phyloP scores from a whole-genome alignment of 2,888 invertebrate species.

The Mesoligia furuncula region DNA sequence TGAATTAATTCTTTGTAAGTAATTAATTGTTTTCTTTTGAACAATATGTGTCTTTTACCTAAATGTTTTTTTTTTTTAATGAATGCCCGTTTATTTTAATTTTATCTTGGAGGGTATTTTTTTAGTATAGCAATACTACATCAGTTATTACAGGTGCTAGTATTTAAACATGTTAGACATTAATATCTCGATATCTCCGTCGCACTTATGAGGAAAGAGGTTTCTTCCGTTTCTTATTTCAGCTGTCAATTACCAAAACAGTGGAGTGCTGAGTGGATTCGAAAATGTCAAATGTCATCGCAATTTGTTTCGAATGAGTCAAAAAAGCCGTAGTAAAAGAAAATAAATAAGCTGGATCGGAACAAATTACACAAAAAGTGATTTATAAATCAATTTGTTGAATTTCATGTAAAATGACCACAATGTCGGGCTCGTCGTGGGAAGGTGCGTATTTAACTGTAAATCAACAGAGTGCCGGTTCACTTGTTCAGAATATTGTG shows the following conservation, averaged over 20 bases:
- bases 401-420: constrained; percentile 70
- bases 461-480: constrained; percentile 48
- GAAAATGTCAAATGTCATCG: constrained; percentile 27
- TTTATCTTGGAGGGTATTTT: background rate
- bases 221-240: constrained; percentile 19
- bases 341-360: constrained; percentile 36
- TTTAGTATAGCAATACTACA: constrained; percentile 6
- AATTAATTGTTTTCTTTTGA: background rate
- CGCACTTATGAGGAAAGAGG: background rate
- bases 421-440: constrained; percentile 78
- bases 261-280: background rate
- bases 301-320: constrained; percentile 41
- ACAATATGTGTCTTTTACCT: no score
- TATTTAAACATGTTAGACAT: constrained; percentile 27
- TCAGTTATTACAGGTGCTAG: background rate
- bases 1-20: background rate
- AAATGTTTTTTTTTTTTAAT: background rate
- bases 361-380: constrained; percentile 28
- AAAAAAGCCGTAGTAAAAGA: constrained; percentile 16
- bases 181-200: constrained; percentile 7
- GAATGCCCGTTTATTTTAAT: background rate
- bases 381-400: background rate
- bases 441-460: constrained; percentile 75
- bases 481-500: constrained; percentile 47
- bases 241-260: constrained; percentile 29